A percentile compares a stretch with the other conserved stretches of the same genome.
These are phyloP conservation scores for Xestia xanthographa DNA, from an alignment of 2,888 invertebrate species.

Conservation along the genomic window DNA sequence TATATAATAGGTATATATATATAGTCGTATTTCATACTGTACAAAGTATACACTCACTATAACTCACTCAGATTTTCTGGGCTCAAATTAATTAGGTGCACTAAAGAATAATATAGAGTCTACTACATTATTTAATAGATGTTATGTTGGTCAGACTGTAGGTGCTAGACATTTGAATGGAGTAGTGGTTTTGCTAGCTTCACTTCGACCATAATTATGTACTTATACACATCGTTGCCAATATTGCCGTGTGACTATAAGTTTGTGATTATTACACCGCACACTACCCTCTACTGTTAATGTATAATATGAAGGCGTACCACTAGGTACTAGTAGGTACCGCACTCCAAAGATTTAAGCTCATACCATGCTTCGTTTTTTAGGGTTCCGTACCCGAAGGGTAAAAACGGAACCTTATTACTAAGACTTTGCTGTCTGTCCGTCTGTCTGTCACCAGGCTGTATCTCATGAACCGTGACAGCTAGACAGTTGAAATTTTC, in stretches of 20 bases:
- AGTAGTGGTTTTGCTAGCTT: not conserved
- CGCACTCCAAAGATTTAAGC: not conserved
- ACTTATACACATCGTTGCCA: not conserved
- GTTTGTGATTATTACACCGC: not conserved
- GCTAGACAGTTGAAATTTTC: too few species aligned
- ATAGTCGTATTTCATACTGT: not conserved
- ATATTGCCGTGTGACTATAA: constrained; percentile 3
- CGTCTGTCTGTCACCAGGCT: too few species aligned
- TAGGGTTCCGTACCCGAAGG: too few species aligned
- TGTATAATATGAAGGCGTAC: too few species aligned
- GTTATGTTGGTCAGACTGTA: not conserved
- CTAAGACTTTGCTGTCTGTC: too few species aligned
- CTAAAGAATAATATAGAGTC: not conserved
- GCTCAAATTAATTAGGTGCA: not conserved
- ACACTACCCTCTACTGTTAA: not conserved
- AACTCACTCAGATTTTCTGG: not conserved
- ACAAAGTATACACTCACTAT: not conserved
- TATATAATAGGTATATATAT: too few species aligned
- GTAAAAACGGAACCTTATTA: too few species aligned
- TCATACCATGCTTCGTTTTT: not conserved
- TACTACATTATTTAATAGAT: not conserved
- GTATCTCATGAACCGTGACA: too few species aligned
- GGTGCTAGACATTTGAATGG: not conserved
- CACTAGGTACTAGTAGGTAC: not conserved
- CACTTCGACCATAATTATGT: not conserved